Conservation (phyloP, 2,113 vertebrate genomes). For the Ranitomeya imitator region DNA sequence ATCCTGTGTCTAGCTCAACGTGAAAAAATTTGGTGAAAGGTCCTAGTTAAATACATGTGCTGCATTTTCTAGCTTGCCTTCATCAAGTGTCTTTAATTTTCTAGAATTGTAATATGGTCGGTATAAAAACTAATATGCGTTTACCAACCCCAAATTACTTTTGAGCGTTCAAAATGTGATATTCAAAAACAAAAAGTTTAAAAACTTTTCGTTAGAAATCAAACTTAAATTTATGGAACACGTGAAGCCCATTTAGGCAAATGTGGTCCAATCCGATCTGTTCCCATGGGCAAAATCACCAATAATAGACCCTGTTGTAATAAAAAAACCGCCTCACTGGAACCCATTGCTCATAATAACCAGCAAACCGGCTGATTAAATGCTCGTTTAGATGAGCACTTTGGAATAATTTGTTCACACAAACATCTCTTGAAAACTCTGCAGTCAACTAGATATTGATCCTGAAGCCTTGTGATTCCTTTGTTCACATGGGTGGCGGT, state of each 20-base stretch:
- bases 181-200: not conserved
- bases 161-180: too few relatives aligned
- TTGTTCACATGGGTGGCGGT: slow-evolving; percentile 22
- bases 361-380: slow-evolving; percentile 8
- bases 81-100: too few relatives aligned
- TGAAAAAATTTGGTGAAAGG: too few relatives aligned
- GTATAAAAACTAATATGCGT: too few relatives aligned
- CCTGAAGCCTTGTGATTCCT: not conserved
- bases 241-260: too few relatives aligned
- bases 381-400: slow-evolving; percentile 14
- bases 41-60: too few relatives aligned
- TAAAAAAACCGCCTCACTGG: not conserved
- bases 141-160: too few relatives aligned
- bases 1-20: too few relatives aligned
- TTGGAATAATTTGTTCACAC: slow-evolving; percentile 21
- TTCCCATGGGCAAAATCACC: not conserved
- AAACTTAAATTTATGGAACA: not conserved
- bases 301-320: not conserved
- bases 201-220: not conserved
- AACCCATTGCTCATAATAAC: not conserved
- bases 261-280: not conserved
- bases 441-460: slow-evolving; percentile 7
- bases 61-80: too few relatives aligned
- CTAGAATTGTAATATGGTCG: too few relatives aligned
- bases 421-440: slow-evolving; percentile 4